A percentile compares a stretch with the other conserved stretches of the same genome.
phyloP scores from a whole-genome alignment of 2,888 invertebrate species.

The Cheilosia soror region DNA sequence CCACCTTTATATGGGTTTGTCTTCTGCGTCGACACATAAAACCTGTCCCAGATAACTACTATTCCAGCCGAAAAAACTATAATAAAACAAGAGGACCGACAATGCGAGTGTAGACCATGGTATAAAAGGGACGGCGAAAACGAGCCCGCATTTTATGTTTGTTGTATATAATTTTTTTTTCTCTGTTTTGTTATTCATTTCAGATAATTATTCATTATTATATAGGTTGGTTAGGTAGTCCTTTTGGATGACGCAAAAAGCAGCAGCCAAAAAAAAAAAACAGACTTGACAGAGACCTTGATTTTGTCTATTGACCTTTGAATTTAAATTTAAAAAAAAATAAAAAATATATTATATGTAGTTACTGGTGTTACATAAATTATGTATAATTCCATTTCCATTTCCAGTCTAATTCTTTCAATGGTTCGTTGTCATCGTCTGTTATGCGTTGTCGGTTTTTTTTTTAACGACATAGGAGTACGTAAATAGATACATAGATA shows the following conservation, averaged over 20 bases:
- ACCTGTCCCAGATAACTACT: slow-evolving; percentile 62
- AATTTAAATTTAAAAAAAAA: slow-evolving; percentile 54
- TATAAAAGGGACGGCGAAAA: slow-evolving; percentile 41
- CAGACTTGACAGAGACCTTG: slow-evolving; percentile 78
- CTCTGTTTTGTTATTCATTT: not conserved
- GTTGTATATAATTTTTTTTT: slow-evolving; percentile 15
- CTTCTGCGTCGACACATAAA: slow-evolving; percentile 40
- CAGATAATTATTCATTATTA: slow-evolving; percentile 50
- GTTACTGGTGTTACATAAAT: slow-evolving; percentile 10
- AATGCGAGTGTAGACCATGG: not conserved
- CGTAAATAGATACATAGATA: not conserved
- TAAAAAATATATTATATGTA: not conserved
- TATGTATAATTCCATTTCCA: slow-evolving; percentile 3
- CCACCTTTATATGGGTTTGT: slow-evolving; percentile 56
- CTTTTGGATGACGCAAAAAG: slow-evolving; percentile 10
- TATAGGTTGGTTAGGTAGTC: slow-evolving; percentile 1
- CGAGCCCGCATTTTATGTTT: slow-evolving; percentile 33
- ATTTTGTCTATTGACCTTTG: slow-evolving; percentile 81
- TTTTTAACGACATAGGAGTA: slow-evolving; percentile 1
- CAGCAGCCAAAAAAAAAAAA: slow-evolving; percentile 1
- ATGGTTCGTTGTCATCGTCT: slow-evolving; percentile 19
- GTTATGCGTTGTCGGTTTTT: not conserved
- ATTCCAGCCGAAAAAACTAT: slow-evolving; percentile 27
- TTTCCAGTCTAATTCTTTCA: slow-evolving; percentile 28
- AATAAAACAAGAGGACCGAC: slow-evolving; percentile 16